These are phyloP conservation scores for Eulithis prunata DNA, from an alignment of 2,888 invertebrate genomes.

Conservation along the genomic window DNA sequence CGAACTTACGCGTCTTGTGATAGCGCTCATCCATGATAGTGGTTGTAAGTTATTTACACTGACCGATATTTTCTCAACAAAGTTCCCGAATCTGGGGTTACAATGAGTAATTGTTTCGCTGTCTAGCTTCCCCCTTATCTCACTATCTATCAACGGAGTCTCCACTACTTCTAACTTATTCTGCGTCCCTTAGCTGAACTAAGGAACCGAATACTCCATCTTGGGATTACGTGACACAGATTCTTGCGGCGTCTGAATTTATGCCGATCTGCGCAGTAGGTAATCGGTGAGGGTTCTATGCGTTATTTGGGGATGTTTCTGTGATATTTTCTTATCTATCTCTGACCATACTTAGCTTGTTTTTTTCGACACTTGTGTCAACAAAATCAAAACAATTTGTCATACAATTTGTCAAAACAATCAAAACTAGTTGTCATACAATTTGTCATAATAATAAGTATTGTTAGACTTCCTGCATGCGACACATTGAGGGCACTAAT, in stretches of 20 bases:
- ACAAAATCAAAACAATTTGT: no score
- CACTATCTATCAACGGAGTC: slow-evolving; percentile 24
- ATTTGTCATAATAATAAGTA: no score
- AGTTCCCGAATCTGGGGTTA: slow-evolving; percentile 19
- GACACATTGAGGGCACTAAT: no score
- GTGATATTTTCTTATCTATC: slow-evolving; percentile 1
- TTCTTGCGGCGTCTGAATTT: slow-evolving; percentile 56
- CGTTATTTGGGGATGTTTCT: slow-evolving; percentile 38
- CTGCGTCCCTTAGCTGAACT: slow-evolving; percentile 23
- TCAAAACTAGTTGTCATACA: no score
- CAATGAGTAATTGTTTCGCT: slow-evolving; percentile 22
- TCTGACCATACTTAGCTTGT: neutral
- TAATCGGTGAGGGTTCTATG: slow-evolving; percentile 60
- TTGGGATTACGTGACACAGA: slow-evolving; percentile 68
- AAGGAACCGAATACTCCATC: slow-evolving; percentile 66
- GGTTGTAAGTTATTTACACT: slow-evolving; percentile 1
- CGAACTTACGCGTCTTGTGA: no score
- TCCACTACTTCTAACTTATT: slow-evolving; percentile 12
- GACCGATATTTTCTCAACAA: slow-evolving; percentile 3
- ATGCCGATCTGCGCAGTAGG: slow-evolving; percentile 67
- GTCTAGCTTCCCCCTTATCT: slow-evolving; percentile 18
- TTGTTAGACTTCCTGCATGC: no score
- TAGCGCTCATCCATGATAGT: no score
- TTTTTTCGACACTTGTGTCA: no score
- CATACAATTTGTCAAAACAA: no score